These are phyloP conservation scores for Petrosia ficiformis DNA, from an alignment of 37 sponge, comb jelly and placozoan species.

Conservation along the genomic window DNA sequence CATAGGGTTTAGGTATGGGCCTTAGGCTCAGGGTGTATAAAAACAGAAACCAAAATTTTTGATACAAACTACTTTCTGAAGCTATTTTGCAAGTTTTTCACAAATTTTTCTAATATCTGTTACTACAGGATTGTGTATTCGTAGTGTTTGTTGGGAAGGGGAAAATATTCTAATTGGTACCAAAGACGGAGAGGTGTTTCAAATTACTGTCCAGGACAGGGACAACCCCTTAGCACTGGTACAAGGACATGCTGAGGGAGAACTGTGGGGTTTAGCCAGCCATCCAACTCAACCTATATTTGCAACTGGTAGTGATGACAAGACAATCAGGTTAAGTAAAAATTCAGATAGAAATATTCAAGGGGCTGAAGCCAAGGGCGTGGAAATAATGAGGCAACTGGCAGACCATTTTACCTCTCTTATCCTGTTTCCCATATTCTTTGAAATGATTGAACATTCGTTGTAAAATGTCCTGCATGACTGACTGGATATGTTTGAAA, in stretches of 20 bases:
- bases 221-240: slow-evolving; percentile 54
- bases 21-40: too few relatives aligned
- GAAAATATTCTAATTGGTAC: slow-evolving; percentile 84
- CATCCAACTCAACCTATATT: slow-evolving; percentile 72
- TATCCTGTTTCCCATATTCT: too few relatives aligned
- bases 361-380: too few relatives aligned
- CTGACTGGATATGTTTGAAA: too few relatives aligned
- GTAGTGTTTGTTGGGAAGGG: slow-evolving; percentile 82
- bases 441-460: background rate
- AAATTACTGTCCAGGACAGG: slow-evolving; percentile 59
- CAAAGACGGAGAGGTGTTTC: slow-evolving; percentile 86
- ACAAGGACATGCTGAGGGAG: slow-evolving; percentile 92
- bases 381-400: too few relatives aligned
- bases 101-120: background rate
- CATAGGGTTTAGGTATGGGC: too few relatives aligned
- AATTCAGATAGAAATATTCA: background rate
- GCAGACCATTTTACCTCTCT: too few relatives aligned
- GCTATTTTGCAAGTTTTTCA: too few relatives aligned
- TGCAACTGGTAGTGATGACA: slow-evolving; percentile 92
- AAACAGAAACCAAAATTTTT: too few relatives aligned
- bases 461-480: too few relatives aligned
- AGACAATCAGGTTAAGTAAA: slow-evolving; percentile 56
- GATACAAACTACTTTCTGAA: too few relatives aligned
- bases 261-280: slow-evolving; percentile 91
- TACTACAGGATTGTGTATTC: slow-evolving; percentile 59